Percentiles rank a stretch among this genome's conserved stretches.
Evolutionary conservation across 2,113 vertebrate species (phyloP).

Genomic region (Triplophysa tibetana): DNA sequence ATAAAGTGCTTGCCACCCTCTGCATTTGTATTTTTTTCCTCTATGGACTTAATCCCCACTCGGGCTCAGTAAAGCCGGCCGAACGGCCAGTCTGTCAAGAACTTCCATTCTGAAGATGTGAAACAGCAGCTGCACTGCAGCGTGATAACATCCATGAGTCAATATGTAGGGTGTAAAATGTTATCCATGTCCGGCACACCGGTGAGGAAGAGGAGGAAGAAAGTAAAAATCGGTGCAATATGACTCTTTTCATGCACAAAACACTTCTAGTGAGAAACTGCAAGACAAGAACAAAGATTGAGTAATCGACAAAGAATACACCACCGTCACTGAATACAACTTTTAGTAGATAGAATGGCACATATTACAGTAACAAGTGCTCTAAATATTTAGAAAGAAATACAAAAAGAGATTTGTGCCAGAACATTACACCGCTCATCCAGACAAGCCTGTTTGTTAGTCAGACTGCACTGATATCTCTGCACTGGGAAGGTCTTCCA

Average conservation of each 20-base stretch:
- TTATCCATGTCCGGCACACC: conserved; percentile 23
- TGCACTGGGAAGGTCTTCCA: conserved; percentile 21
- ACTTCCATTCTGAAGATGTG: conserved; percentile 51
- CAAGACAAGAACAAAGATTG: conserved; percentile 53
- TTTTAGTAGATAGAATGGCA: too few species aligned
- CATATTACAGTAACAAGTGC: too few species aligned
- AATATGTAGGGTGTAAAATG: conserved; percentile 14
- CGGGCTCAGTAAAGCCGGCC: conserved; percentile 33
- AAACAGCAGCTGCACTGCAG: conserved; percentile 58
- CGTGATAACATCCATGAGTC: conserved; percentile 50
- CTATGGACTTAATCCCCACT: conserved; percentile 34
- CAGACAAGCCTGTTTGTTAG: conserved; percentile 3
- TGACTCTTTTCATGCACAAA: conserved; percentile 54
- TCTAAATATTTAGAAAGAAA: too few species aligned
- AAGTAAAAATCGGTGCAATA: conserved; percentile 60
- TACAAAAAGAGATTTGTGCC: neutral
- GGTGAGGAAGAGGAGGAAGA: conserved; percentile 48
- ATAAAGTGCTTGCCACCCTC: conserved; percentile 42
- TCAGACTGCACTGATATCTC: neutral
- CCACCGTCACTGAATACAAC: too few species aligned
- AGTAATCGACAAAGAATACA: conserved; percentile 7
- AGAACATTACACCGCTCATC: neutral
- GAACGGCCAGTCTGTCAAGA: conserved; percentile 36
- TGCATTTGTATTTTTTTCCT: conserved; percentile 45
- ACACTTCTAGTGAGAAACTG: conserved; percentile 47